These are phyloP conservation scores for Dasyornis broadbenti DNA, from an alignment of 2,113 vertebrate species.

Conservation along the genomic window DNA sequence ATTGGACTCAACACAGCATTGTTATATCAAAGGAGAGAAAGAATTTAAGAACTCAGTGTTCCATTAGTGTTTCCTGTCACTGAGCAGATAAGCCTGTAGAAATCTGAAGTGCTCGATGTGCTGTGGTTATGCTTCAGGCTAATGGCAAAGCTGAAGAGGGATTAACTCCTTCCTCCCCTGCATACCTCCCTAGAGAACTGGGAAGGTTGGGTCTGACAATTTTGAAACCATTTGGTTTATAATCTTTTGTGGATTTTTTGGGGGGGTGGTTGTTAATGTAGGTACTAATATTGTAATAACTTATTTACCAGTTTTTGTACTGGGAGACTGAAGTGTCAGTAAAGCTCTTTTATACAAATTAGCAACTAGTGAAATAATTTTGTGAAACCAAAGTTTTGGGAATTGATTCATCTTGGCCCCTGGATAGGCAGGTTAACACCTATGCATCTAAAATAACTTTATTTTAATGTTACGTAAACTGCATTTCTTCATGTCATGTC, in stretches of 20 bases:
- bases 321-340: background rate
- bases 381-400: background rate
- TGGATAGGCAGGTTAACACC: background rate
- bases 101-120: background rate
- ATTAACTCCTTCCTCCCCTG: background rate
- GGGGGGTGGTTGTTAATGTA: background rate
- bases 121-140: background rate
- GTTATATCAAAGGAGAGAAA: background rate
- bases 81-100: constrained; percentile 17
- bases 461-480: background rate
- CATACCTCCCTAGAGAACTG: background rate
- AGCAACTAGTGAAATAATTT: background rate
- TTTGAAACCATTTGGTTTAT: background rate
- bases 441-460: background rate
- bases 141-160: background rate
- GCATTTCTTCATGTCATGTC: background rate
- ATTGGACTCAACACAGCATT: background rate
- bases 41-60: background rate
- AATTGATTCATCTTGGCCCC: background rate
- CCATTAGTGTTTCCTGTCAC: background rate
- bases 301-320: background rate
- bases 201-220: background rate
- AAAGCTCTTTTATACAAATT: background rate
- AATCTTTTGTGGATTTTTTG: background rate
- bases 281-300: background rate